Conservation (phyloP, 1,140 invertebrate genomes). For the Paramacrobiotus metropolitanus region DNA sequence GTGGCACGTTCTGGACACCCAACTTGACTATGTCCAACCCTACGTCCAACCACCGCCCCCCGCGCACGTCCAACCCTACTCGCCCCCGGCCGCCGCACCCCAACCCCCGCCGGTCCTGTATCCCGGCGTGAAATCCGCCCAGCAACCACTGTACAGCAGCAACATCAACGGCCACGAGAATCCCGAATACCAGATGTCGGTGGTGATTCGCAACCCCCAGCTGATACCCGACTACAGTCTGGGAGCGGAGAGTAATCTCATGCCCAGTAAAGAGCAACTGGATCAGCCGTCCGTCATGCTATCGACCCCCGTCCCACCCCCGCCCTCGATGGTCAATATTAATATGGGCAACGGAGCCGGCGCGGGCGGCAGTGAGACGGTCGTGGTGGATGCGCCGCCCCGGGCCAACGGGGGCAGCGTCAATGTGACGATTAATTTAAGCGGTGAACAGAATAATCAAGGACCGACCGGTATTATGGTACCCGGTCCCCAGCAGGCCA, state of each 20-base stretch:
- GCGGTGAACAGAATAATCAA: background rate
- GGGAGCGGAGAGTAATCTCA: background rate
- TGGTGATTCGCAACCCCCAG: background rate
- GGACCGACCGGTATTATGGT: too few relatives aligned
- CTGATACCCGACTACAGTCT: background rate
- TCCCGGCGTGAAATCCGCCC: background rate
- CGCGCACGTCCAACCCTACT: background rate
- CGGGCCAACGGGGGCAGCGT: background rate
- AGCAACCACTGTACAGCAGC: background rate
- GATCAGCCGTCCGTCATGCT: background rate
- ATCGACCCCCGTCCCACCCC: background rate
- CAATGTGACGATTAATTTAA: background rate
- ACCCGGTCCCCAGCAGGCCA: too few relatives aligned
- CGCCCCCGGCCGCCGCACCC: background rate
- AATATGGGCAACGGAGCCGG: background rate
- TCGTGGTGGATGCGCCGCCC: background rate
- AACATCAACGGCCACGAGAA: slow-evolving; percentile 5
- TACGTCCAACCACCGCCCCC: background rate
- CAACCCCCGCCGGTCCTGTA: background rate
- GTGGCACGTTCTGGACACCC: background rate
- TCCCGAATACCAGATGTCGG: slow-evolving; percentile 1
- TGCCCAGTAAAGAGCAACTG: background rate
- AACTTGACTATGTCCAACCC: background rate
- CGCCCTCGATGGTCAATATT: background rate
- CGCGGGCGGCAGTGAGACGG: background rate